These are phyloP conservation scores for Drosophila persimilis DNA, from an alignment of 1,140 invertebrate genomes.

Conservation along the genomic window DNA sequence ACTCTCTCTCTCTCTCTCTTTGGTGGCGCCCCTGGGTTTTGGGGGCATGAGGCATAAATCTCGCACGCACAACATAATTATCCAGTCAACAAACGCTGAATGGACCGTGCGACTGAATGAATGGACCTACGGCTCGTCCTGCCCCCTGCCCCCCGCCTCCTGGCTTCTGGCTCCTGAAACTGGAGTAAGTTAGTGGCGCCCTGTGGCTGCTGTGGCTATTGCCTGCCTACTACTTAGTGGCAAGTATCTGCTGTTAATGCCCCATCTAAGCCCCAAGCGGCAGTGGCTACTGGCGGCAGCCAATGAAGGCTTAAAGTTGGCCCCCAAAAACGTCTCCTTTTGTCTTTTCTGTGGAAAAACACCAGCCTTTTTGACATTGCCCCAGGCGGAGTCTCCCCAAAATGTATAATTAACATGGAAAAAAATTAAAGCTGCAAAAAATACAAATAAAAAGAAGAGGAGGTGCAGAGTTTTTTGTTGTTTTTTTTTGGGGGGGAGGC, in stretches of 20 bases:
- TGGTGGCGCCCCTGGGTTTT: slow-evolving; percentile 2
- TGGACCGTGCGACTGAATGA: slow-evolving; percentile 46
- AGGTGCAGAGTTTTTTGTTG: background rate
- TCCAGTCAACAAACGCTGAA: slow-evolving; percentile 79
- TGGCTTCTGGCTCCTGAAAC: too few relatives aligned
- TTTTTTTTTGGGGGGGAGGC: background rate
- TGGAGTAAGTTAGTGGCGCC: slow-evolving; percentile 42
- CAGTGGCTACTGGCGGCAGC: background rate
- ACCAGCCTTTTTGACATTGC: slow-evolving; percentile 11
- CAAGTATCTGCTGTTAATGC: slow-evolving; percentile 35
- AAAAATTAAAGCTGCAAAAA: slow-evolving; percentile 20
- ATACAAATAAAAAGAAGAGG: slow-evolving; percentile 18
- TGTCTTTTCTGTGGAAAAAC: too few relatives aligned
- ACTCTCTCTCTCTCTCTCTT: background rate
- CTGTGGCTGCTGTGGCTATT: slow-evolving; percentile 33
- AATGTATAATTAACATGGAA: slow-evolving; percentile 20
- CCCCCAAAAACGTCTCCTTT: background rate
- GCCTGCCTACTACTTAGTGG: slow-evolving; percentile 42
- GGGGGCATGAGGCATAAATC: slow-evolving; percentile 63
- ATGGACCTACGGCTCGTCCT: background rate
- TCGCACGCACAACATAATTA: slow-evolving; percentile 78
- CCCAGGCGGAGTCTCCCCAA: background rate
- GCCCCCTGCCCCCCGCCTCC: too few relatives aligned
- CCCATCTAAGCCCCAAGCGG: slow-evolving; percentile 35
- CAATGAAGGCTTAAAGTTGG: slow-evolving; percentile 29